Percentiles rank a stretch among this genome's conserved stretches.
Evolutionary conservation across 2,888 invertebrate genomes (phyloP).

Genomic region (Agrypnus murinus): DNA sequence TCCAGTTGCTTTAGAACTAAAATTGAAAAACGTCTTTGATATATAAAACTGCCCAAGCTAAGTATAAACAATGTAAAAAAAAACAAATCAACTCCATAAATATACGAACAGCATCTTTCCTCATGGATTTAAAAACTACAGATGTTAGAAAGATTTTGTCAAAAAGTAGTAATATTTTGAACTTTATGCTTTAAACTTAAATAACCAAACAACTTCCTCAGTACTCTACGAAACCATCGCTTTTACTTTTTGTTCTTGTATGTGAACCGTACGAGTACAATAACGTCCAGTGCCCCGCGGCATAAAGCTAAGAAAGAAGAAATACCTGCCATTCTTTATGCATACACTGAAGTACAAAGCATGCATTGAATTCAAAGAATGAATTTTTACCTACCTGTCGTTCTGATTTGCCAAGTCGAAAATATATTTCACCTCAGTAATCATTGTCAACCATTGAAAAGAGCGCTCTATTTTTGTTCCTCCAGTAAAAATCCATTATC

Average conservation of each 20-base stretch:
- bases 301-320: conserved; percentile 60
- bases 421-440: conserved; percentile 69
- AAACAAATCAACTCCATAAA: too few species aligned
- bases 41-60: too few species aligned
- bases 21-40: too few species aligned
- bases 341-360: conserved; percentile 64
- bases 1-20: too few species aligned
- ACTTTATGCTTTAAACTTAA: not conserved
- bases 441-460: conserved; percentile 67
- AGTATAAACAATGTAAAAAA: too few species aligned
- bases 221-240: conserved; percentile 7
- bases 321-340: conserved; percentile 67
- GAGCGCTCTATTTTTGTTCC: conserved; percentile 50
- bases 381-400: conserved; percentile 68
- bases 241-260: conserved; percentile 33
- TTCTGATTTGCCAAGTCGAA: conserved; percentile 69
- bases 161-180: too few species aligned
- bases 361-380: conserved; percentile 63
- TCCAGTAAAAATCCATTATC: conserved; percentile 43
- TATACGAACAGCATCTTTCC: too few species aligned
- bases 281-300: conserved; percentile 46
- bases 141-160: too few species aligned
- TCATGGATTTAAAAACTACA: too few species aligned
- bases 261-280: conserved; percentile 41
- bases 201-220: conserved; percentile 5